Evolutionary conservation across 2,888 invertebrate species (phyloP), one percentile per base, ranked within the genome.

Genomic region (Amphipyra tragopoginis): DNA sequence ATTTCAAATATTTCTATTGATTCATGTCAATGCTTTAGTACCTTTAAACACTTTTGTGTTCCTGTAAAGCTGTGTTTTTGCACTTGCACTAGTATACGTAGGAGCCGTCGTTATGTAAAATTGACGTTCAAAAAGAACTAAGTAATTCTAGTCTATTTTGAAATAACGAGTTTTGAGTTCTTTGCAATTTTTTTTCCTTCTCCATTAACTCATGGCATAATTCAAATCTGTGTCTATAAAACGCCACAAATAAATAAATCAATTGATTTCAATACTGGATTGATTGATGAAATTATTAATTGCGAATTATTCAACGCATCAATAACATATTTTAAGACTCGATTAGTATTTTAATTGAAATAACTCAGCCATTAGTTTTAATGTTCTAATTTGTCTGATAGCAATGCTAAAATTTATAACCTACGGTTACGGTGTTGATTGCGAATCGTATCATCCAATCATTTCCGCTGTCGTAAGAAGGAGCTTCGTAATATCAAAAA

Each of bases 271-370:
- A 43, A 49, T 40, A 33, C 8, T 44, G 1, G 8, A 64, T 15
- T 36, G 13, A 50, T 21, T 42, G 66, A 58, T 56, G 60, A 53
- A 76, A 72, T 48, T 8, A 55, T 49, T 73, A 43, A 72, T 61
- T 61, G 48, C 45, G 21, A 45, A 55, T 61, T 36, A 62, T 59
- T 59, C 48, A 59, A 61, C 56, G 40, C 53, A 40, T 56, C 36
- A 7, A 49, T 39, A 47, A 51, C 43, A 14, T 40, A 13, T 3
- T 6, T n/a, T 13, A 34, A 42, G 51, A 51, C 7, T 56, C 21
- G 14, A 63, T 77, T 72, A 52, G 9, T 50, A 47, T 72, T 50
- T 77, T 64, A 77, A 75, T 75, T 73, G 59, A 68, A 67, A 52
- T 44, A 29, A 55, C 26, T 67, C 26, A n/a, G 26, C 6, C 21